phyloP scores from a whole-genome alignment of 2,888 invertebrate genomes.

The Junonia oenone region DNA sequence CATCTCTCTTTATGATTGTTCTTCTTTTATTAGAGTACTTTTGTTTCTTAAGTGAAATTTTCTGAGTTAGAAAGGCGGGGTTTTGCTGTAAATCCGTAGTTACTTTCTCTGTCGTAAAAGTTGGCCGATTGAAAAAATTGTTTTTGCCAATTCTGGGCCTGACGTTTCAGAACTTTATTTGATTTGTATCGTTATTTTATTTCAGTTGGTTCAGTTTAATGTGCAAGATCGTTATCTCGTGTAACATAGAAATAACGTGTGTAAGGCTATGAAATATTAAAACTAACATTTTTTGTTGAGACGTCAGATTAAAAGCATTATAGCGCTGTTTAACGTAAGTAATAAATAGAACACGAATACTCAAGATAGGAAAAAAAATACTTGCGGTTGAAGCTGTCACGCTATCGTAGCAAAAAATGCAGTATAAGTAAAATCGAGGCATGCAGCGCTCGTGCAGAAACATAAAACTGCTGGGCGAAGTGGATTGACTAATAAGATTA shows the following conservation, averaged over 20 bases:
- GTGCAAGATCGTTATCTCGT: not conserved
- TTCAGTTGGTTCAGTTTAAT: not conserved
- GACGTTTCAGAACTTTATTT: not conserved
- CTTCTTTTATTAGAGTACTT: constrained; percentile 78
- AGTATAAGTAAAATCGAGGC: constrained; percentile 20
- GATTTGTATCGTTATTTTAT: not conserved
- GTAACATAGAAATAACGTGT: not conserved
- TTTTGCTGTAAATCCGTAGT: constrained; percentile 71
- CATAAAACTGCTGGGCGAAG: constrained; percentile 57
- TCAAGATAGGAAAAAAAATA: constrained; percentile 8
- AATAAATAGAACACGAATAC: constrained; percentile 2
- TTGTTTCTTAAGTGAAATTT: constrained; percentile 77
- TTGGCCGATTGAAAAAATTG: constrained; percentile 70
- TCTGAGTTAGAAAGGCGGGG: constrained; percentile 66
- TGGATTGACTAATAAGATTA: constrained; percentile 76
- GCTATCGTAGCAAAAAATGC: constrained; percentile 25
- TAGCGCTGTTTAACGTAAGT: constrained; percentile 2
- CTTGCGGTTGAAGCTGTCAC: constrained; percentile 18
- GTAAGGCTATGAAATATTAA: not conserved
- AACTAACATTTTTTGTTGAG: not conserved
- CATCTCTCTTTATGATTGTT: constrained; percentile 76
- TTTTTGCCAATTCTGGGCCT: constrained; percentile 14
- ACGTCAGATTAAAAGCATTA: not conserved
- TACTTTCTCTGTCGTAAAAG: constrained; percentile 68
- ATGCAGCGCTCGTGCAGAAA: constrained; percentile 42